Evolutionary conservation across 2,888 invertebrate species (phyloP).

Genomic region (Diabrotica balteata): DNA sequence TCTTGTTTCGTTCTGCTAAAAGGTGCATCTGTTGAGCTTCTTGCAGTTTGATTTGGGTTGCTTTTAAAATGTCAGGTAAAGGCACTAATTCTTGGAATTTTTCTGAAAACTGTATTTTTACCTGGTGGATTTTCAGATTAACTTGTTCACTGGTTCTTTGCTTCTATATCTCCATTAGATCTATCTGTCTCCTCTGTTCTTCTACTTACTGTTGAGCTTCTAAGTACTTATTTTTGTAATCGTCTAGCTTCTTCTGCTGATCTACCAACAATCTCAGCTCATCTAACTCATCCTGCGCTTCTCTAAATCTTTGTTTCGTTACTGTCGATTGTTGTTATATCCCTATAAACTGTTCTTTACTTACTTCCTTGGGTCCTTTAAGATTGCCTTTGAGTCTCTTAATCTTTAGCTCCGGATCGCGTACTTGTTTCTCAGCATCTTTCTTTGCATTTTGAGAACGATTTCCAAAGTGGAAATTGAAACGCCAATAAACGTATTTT

Average conservation of each 20-base stretch:
- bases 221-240: conserved; percentile 73
- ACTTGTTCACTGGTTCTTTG: conserved; percentile 75
- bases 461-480: too few relatives aligned
- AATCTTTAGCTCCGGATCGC: conserved; percentile 65
- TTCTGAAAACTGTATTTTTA: conserved; percentile 76
- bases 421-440: conserved; percentile 66
- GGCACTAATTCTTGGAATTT: conserved; percentile 74
- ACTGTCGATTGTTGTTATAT: conserved; percentile 66
- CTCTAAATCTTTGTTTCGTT: conserved; percentile 64
- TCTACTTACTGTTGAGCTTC: conserved; percentile 75
- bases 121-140: conserved; percentile 72
- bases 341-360: conserved; percentile 70
- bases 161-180: conserved; percentile 76
- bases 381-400: conserved; percentile 53
- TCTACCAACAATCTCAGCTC: conserved; percentile 67
- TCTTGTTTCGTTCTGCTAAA: conserved; percentile 71
- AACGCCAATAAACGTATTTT: too few relatives aligned
- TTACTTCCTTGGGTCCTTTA: conserved; percentile 43
- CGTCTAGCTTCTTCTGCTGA: conserved; percentile 71
- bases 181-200: conserved; percentile 73
- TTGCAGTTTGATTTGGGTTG: conserved; percentile 71
- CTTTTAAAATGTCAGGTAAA: conserved; percentile 72
- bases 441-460: conserved; percentile 64
- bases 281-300: conserved; percentile 69
- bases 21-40: conserved; percentile 74